Evolutionary conservation across 1,140 invertebrate species (phyloP), one percentile per base, ranked within the genome.

Genomic region (Gryon sp.): DNA sequence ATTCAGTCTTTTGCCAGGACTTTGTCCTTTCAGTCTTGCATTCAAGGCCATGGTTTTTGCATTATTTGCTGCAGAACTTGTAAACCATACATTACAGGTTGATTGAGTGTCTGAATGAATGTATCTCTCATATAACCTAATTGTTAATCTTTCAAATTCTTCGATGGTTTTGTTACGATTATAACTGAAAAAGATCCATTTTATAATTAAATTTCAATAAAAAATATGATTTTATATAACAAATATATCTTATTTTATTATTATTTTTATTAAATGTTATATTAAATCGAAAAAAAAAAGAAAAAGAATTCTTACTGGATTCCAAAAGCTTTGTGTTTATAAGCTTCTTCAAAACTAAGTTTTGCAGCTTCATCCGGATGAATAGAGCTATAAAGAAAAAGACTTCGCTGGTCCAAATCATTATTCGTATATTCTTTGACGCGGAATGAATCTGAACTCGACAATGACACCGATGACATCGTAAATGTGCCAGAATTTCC

Each of bases 271-370:
- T 0, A 91, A 28, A 28, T 9, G n/a, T 28, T 28, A 7, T 9
- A 28, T 3, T 7, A 32, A 32, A 32, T n/a, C 9, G 5, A 6
- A 32, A 34, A n/a, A n/a, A n/a, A n/a, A n/a, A n/a, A n/a, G n/a
- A n/a, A n/a, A n/a, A n/a, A n/a, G n/a, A n/a, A n/a, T n/a, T n/a
- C 92, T 92, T 84, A 93, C 92, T 93, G 90, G 57, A 93, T 89
- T 82, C 92, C 93, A 87, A 92, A 89, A 82, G 88, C 89, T 82
- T 90, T 91, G 45, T 90, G 90, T 66, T 89, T 84, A 32, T 90
- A 84, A 16, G 90, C 83, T 26, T 91, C 82, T 2, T 92, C 90
- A 90, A 91, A 93, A 7, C 78, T 11, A 20, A 90, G 81, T 24
- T 59, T 57, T 8, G 72, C 83, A 34, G 70, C 85, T 12, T 87